These are phyloP conservation scores for Falco biarmicus DNA, from an alignment of 2,797 vertebrate genomes.

Conservation along the genomic window DNA sequence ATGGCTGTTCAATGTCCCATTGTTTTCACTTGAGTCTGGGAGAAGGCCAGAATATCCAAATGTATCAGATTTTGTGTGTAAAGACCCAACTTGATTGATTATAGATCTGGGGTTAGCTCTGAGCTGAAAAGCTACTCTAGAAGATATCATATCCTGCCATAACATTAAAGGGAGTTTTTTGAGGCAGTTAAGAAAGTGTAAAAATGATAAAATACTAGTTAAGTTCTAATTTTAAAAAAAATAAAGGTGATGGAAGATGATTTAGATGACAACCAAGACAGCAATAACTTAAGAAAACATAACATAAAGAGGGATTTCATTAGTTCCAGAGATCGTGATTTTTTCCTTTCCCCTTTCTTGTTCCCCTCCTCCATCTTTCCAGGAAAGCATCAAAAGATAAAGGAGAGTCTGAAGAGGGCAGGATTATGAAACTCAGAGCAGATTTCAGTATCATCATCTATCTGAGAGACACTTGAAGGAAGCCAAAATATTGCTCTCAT, in stretches of 20 bases:
- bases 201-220: not conserved
- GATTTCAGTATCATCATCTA: slow-evolving; percentile 9
- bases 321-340: not conserved
- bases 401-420: not conserved
- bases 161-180: not conserved
- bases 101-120: not conserved
- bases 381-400: not conserved
- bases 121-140: not conserved
- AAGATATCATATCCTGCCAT: not conserved
- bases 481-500: slow-evolving; percentile 54
- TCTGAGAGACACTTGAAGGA: slow-evolving; percentile 32
- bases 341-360: not conserved
- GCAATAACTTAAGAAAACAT: not conserved
- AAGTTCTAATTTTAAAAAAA: not conserved
- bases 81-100: not conserved
- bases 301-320: not conserved
- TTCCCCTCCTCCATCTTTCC: not conserved
- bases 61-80: not conserved
- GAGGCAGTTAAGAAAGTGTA: not conserved
- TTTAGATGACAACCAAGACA: not conserved
- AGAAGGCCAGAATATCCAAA: not conserved
- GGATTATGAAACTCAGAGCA: not conserved
- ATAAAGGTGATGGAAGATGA: not conserved
- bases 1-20: not conserved
- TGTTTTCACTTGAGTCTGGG: not conserved